These are phyloP conservation scores for Gymnogyps californianus DNA, from an alignment of 2,113 vertebrate species.

Conservation along the genomic window DNA sequence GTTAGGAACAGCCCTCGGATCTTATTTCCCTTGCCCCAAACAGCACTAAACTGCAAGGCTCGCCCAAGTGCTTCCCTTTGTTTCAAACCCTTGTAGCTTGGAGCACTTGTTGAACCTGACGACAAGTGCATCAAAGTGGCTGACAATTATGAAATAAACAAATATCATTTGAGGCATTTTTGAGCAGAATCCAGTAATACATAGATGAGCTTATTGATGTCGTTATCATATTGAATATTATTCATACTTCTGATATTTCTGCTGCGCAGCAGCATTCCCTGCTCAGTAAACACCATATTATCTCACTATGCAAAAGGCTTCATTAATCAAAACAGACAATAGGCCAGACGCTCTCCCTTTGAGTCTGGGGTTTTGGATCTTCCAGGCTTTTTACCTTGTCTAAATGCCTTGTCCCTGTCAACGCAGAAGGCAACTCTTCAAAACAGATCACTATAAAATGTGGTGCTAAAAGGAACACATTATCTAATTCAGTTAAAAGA, in stretches of 20 bases:
- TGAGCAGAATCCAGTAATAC: not conserved
- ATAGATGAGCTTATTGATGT: not conserved
- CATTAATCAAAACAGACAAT: conserved; percentile 57
- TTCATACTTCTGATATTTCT: not conserved
- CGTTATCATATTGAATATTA: not conserved
- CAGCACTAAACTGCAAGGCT: not conserved
- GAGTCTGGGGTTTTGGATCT: not conserved
- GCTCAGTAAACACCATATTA: not conserved
- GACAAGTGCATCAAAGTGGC: conserved; percentile 44
- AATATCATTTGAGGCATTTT: conserved; percentile 19
- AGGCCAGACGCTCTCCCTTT: not conserved
- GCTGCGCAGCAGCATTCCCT: not conserved
- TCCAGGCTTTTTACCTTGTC: not conserved
- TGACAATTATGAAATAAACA: conserved; percentile 68
- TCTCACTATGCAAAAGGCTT: conserved; percentile 9
- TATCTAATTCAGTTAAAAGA: not conserved
- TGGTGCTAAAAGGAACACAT: not conserved
- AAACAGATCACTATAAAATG: fast-evolving
- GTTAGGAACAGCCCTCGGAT: not conserved
- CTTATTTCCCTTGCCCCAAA: not conserved
- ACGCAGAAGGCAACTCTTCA: not conserved
- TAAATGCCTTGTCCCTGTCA: not conserved
- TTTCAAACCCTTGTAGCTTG: conserved; percentile 44
- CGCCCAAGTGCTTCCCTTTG: conserved; percentile 23
- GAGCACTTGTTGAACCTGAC: conserved; percentile 68